Base-by-base conservation (phyloP, 2,888 invertebrate species). In the Habroteleia sp. region DNA sequence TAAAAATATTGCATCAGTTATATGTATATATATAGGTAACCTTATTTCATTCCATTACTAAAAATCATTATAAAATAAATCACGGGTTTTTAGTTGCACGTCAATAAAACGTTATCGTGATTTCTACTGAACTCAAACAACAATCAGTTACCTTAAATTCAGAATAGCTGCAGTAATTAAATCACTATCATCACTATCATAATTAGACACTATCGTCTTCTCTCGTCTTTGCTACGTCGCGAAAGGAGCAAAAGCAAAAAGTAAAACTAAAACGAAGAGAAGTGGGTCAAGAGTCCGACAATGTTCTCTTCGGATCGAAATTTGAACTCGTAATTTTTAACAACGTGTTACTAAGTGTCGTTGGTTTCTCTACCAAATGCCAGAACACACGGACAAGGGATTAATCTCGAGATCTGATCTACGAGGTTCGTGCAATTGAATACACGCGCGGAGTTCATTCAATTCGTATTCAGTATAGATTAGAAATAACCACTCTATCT, bases 311-410 rank as follows among this genome's bases (percentile, higher is more conserved):
- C 5, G 42, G 25, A 7, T 44, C 27, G 27, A 44, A 44, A 44
- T 44, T 44, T 44, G 27, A 44, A 27, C 44, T 25, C 44, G 8
- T 44, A 44, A 44, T 44, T 44, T 25, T 44, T 44, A 4, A 27
- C 35, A n/a, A 14, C 16, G 0, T 11, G 16, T 35, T 16, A 35
- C 35, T 35, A 13, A 33, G 6, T 13, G 33, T 33, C 13, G 33
- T 11, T n/a, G 16, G 35, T 16, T 10, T 41, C 23, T 41, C 17
- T 16, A n/a, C n/a, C n/a, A n/a, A n/a, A n/a, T n/a, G n/a, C n/a
- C n/a, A n/a, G n/a, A n/a, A n/a, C n/a, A n/a, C n/a, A n/a, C n/a
- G n/a, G n/a, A n/a, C n/a, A n/a, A n/a, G n/a, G n/a, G n/a, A n/a
- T n/a, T n/a, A 25, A 25, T 42, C 25, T 42, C 11, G 13, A 11